Base-by-base conservation (phyloP, 1,140 invertebrate genomes). In the Stegodyphus mimosarum region DNA sequence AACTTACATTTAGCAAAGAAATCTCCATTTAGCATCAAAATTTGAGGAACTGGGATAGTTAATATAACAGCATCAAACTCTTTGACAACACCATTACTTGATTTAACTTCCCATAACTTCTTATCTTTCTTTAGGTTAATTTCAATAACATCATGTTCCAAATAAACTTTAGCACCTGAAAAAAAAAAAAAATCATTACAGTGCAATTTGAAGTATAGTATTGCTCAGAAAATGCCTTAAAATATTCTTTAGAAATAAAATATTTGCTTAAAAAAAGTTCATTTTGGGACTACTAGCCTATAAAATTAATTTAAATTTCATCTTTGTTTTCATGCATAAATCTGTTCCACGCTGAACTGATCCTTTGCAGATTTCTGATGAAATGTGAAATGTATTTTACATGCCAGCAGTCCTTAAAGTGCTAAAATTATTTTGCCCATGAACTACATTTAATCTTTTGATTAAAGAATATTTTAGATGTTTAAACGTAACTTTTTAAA, bases 21-120 rank as follows among this genome's bases (percentile, higher is more conserved):
- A 50, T 87, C 80, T 9, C 92, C 92, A 81, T 89, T 70, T 5
- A 93, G 83, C n/a, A 91, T 89, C 9, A 93, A 88, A 33, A 93
- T 89, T 88, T 92, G 91, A 33, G 92, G 92, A 60, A 91, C 90
- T 18, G 92, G 92, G 87, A 92, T 91, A n/a, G 92, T 93, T 60
- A 93, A 87, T 11, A 93, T 88, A 18, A 93, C 90, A 77, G 89
- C 88, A 89, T 93, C 91, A 91, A 92, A 93, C 1, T 77, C 18
- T 10, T 90, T 89, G 48, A 76, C 77, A 7, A 51, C 50, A 60
- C 88, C 90, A 50, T 86, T 70, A 15, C 73, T 81, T 66, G 88
- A 88, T 64, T 87, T 87, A 15, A 90, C 87, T 53, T 78, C 74
- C 83, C 86, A 85, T 13, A 49, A 6, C 50, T 70, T 75, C 52